Base-by-base conservation (phyloP, 2,797 vertebrate genomes). In the Lagocephalus sceleratus region DNA sequence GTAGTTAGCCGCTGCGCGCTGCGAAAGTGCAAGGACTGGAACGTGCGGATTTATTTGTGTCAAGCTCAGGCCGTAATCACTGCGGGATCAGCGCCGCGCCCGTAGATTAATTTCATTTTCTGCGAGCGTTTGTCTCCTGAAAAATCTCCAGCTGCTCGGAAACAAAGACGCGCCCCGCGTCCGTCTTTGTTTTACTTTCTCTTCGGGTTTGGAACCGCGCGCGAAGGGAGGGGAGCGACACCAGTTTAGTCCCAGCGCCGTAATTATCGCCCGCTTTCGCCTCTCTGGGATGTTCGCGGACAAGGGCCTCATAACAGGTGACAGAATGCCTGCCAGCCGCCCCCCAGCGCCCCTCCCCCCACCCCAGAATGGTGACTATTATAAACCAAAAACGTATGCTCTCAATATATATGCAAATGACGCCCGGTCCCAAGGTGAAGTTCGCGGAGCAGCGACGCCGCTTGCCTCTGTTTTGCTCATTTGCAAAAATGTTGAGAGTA, bases 331-430 rank as follows among this genome's bases (percentile, higher is more conserved):
- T 87, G 85, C 86, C 85, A 88, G 87, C 78, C 78, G 55, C 76
- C 79, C 84, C 84, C 74, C 77, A 5, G 73, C 78, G 64, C 83
- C 85, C 84, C 38, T 25, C 83, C 76, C 85, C 84, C 81, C 73
- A 70, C 79, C 42, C 64, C 74, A 68, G 83, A 88, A 83, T 79
- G 82, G 86, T 85, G 83, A 88, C 89, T 88, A 87, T 90, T 90
- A 91, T 90, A 91, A 91, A 88, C 86, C 85, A 90, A 93, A 91
- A 94, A 91, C 91, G 91, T 91, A 93, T 92, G 91, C 88, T 91
- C 90, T 91, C 91, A 94, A 93, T 94, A 94, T 92, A 94, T 93
- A 94, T 93, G 92, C 92, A 94, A 93, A 94, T 94, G 83, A 74
- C 51, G 81, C 77, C 69, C 71, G 52, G 90, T 90, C 90, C 90